Percentiles rank a stretch among this genome's conserved stretches.
Evolutionary conservation across 2,888 invertebrate genomes (phyloP).

Genomic region (Syrista parreyssii): DNA sequence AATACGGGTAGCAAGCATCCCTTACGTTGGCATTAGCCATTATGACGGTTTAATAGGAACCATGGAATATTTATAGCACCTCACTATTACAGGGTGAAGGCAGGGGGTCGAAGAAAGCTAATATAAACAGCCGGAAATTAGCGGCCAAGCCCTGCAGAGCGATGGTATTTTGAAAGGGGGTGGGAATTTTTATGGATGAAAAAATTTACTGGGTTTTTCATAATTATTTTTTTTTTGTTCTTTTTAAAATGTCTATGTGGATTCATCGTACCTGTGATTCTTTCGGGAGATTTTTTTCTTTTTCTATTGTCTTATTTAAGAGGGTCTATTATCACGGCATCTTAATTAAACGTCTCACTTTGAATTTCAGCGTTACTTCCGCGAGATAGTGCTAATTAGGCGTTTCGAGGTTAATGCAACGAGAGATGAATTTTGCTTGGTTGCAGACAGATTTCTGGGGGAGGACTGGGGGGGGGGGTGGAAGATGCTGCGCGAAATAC

Average conservation of each 20-base stretch:
- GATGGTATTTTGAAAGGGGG: neutral
- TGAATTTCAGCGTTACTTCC: neutral
- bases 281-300: too few species aligned
- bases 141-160: too few species aligned
- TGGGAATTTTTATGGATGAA: neutral
- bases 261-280: too few species aligned
- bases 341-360: neutral
- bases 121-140: neutral
- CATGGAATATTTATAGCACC: constrained; percentile 26
- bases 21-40: constrained; percentile 19
- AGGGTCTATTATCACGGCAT: neutral
- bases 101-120: neutral
- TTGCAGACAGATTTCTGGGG: neutral
- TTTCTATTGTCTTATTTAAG: neutral
- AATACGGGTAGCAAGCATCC: constrained; percentile 20
- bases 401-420: neutral
- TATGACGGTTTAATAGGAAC: constrained; percentile 16
- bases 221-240: neutral
- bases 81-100: neutral
- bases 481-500: neutral
- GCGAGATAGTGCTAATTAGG: neutral
- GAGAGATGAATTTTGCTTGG: neutral
- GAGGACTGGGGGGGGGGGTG: too few species aligned
- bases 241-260: neutral
- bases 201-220: neutral